These are phyloP conservation scores for Ctenopoma kingsleyae DNA, from an alignment of 2,797 vertebrate genomes.

Conservation along the genomic window DNA sequence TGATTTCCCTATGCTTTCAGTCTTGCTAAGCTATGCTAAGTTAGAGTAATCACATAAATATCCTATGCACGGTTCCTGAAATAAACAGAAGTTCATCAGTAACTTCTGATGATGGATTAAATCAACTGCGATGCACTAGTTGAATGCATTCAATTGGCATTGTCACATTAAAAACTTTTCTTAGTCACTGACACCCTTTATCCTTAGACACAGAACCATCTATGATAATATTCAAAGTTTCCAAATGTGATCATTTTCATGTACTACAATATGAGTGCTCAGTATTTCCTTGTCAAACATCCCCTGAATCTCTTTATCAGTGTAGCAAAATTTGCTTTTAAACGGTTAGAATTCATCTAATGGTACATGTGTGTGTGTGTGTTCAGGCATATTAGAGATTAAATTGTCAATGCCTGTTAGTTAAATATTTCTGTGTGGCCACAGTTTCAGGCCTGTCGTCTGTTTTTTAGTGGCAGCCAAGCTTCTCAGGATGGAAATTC, in stretches of 20 bases:
- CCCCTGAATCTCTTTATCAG: not conserved
- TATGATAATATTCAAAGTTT: not conserved
- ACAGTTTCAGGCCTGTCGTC: conserved; percentile 11
- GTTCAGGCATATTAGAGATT: not conserved
- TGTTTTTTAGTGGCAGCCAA: conserved; percentile 16
- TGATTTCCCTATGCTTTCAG: not conserved
- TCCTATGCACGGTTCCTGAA: too few relatives aligned
- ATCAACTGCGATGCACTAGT: not conserved
- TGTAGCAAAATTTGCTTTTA: too few relatives aligned
- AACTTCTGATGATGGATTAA: not conserved
- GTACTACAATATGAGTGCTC: not conserved
- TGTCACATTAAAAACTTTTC: not conserved
- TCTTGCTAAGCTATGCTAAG: not conserved
- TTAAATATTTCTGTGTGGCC: not conserved
- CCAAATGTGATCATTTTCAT: not conserved
- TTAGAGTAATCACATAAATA: not conserved
- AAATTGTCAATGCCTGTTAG: not conserved
- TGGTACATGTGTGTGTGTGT: not conserved
- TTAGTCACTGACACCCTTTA: too few relatives aligned
- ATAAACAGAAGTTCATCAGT: not conserved
- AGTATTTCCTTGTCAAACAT: too few relatives aligned
- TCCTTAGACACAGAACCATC: not conserved
- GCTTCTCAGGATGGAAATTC: conserved; percentile 23
- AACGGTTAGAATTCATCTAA: not conserved
- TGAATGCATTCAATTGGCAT: not conserved